Evolutionary conservation across 2,888 invertebrate species (phyloP).

Genomic region (Cetonia aurata): DNA sequence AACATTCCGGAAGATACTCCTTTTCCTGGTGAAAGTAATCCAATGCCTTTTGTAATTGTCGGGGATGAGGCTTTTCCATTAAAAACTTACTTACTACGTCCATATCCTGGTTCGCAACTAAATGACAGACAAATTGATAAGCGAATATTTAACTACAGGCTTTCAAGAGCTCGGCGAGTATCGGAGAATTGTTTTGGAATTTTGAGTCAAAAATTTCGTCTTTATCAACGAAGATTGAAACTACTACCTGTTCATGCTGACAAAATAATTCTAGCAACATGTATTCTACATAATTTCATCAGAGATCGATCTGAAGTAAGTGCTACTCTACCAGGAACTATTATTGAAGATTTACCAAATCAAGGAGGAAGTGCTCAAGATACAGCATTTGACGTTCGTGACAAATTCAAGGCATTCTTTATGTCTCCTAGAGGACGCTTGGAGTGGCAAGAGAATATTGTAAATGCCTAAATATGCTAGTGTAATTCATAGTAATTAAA

Average conservation of each 20-base stretch:
- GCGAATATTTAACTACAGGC: constrained; percentile 34
- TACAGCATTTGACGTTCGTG: constrained; percentile 25
- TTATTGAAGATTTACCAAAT: constrained; percentile 16
- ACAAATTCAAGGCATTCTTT: constrained; percentile 29
- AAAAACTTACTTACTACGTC: constrained; percentile 51
- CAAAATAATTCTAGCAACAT: constrained; percentile 38
- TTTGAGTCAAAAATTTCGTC: constrained; percentile 38
- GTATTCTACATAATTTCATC: constrained; percentile 41
- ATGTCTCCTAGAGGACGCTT: constrained; percentile 24
- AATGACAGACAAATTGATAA: neutral
- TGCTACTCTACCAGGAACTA: constrained; percentile 19
- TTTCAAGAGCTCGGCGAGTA: constrained; percentile 32
- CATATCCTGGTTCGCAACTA: constrained; percentile 48
- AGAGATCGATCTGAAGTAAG: constrained; percentile 18
- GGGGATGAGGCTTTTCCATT: constrained; percentile 54
- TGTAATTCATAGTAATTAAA: constrained; percentile 9
- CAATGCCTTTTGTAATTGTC: constrained; percentile 53
- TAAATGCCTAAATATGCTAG: neutral
- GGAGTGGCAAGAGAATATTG: constrained; percentile 22
- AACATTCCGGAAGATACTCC: constrained; percentile 25
- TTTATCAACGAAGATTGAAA: constrained; percentile 39
- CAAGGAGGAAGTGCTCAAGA: constrained; percentile 36
- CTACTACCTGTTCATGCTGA: constrained; percentile 30
- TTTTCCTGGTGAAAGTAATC: constrained; percentile 37
- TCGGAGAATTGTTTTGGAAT: constrained; percentile 42